Evolutionary conservation across 1,140 invertebrate genomes (phyloP), one percentile per base, ranked within the genome.

Genomic region (Sminthurides bifidus): DNA sequence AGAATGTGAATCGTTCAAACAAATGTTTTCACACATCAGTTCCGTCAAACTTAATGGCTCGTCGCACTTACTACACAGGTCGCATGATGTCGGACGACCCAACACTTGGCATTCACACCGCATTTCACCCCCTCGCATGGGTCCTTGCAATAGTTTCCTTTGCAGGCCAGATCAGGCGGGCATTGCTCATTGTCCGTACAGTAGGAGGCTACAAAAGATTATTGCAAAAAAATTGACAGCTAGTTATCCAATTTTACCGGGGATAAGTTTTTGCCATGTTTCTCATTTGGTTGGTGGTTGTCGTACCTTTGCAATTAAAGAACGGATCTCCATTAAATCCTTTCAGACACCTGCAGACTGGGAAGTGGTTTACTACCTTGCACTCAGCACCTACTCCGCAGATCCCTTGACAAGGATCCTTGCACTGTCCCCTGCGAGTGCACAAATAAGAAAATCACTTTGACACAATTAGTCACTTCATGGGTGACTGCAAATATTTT

Each of bases 301-400:
- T 30, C 17, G 23, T 40, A 55, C 54, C 74, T 14, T 79, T 78
- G 68, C 83, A 86, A 51, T 79, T 76, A 53, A 81, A 79, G 67
- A 88, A 87, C 2, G 87, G 85, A 78, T 91, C 83, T 6, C 87
- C 87, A 44, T 79, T 77, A 57, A 80, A 82, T 35, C 83, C 84
- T 56, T 76, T 77, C 2, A 80, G 68, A 62, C 88, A 91, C 38
- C 79, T 79, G 68, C 87, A 91, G 3, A 81, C 77, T 1, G 87
- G 84, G 55, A 88, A 73, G 66, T 91, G 87, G 66, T 87, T 85
- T 0, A 84, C 77, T 0, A 89, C 84, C 61, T 76, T 77, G 66
- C 82, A 85, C 48, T 77, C 69, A 12, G 81, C 79, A 40, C 73
- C 72, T 44, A 78, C 69, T 43, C 82, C 82, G 62, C 82, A 85